A percentile compares a stretch with the other conserved stretches of the same genome.
Evolutionary conservation across 2,113 vertebrate genomes (phyloP).

Genomic region (Scytalopus superciliaris): DNA sequence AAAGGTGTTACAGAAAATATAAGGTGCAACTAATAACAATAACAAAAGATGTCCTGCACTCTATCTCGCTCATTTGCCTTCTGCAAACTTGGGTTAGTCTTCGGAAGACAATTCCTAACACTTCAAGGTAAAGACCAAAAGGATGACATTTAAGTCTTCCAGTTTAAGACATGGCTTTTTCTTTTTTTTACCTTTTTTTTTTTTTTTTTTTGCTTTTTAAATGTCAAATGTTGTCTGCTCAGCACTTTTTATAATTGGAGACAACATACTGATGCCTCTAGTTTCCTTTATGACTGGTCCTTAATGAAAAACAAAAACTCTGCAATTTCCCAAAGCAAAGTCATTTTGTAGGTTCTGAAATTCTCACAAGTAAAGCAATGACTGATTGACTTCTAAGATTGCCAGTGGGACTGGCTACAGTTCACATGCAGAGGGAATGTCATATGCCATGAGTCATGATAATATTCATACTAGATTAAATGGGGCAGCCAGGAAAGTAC

Average conservation of each 20-base stretch:
- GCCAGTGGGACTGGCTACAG: neutral
- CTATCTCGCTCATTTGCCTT: neutral
- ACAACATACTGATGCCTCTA: neutral
- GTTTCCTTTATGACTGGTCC: neutral
- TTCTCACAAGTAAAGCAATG: neutral
- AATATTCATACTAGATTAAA: neutral
- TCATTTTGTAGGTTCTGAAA: neutral
- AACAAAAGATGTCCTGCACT: neutral
- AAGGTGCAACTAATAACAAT: neutral
- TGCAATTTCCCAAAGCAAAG: neutral
- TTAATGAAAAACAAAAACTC: neutral
- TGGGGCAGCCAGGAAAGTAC: neutral
- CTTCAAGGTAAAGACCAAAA: neutral
- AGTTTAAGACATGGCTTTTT: neutral
- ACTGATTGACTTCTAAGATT: neutral
- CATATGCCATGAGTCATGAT: neutral
- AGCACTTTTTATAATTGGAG: neutral
- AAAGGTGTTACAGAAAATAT: neutral
- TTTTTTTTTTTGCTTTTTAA: neutral
- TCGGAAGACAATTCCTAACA: neutral
- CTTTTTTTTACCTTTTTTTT: too few species aligned
- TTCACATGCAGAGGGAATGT: neutral
- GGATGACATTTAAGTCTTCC: neutral
- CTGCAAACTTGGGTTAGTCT: neutral
- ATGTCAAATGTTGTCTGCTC: neutral